These are phyloP conservation scores for Pinna nobilis DNA, from an alignment of 1,140 invertebrate species.

Conservation along the genomic window DNA sequence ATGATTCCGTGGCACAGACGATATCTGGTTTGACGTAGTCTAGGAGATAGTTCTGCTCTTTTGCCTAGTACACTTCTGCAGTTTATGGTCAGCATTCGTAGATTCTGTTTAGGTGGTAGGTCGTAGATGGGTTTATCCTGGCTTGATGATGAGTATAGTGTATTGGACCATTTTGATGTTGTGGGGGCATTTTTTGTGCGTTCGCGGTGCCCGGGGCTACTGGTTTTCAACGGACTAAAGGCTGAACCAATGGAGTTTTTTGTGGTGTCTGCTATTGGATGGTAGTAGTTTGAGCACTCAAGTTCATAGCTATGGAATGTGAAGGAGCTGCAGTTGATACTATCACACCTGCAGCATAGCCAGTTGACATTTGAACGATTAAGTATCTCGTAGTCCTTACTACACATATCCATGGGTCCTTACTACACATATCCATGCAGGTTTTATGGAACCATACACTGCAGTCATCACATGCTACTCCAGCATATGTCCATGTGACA, in stretches of 20 bases:
- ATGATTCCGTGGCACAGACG: constrained; percentile 49
- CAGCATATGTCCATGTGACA: constrained; percentile 19
- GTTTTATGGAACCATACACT: constrained; percentile 11
- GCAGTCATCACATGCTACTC: constrained; percentile 23
- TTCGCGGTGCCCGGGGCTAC: constrained; percentile 4
- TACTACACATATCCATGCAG: constrained; percentile 11
- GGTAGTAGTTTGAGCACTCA: constrained; percentile 15
- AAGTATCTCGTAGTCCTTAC: constrained; percentile 5
- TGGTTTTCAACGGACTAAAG: constrained; percentile 26
- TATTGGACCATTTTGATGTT: constrained; percentile 5
- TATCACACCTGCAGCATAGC: constrained; percentile 38
- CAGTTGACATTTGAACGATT: constrained; percentile 21
- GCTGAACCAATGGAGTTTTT: constrained; percentile 1
- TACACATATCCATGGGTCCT: too few relatives aligned
- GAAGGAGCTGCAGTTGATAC: constrained; percentile 17
- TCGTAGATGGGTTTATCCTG: not conserved
- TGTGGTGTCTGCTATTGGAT: constrained; percentile 6
- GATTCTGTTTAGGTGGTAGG: constrained; percentile 2
- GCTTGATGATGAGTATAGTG: constrained; percentile 4
- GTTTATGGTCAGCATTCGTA: constrained; percentile 38
- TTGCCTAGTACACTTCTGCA: constrained; percentile 42
- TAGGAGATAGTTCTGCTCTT: constrained; percentile 30
- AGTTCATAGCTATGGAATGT: constrained; percentile 27
- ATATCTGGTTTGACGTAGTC: constrained; percentile 46
- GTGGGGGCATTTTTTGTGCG: not conserved